Conservation (phyloP, 2,113 vertebrate genomes). For the Procavia capensis region DNA sequence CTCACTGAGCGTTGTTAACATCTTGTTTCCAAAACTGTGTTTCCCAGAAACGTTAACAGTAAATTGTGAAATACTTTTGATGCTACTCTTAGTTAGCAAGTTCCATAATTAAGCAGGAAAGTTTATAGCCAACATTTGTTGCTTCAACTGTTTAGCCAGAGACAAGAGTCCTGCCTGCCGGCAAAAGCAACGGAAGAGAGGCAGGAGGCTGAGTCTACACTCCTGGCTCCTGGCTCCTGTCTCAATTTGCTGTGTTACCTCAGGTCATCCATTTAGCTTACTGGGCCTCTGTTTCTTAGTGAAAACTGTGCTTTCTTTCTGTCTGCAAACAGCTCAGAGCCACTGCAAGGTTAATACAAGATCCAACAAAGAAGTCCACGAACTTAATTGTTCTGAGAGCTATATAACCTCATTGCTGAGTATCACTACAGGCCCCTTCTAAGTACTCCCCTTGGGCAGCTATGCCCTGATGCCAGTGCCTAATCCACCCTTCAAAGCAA, state of each 20-base stretch:
- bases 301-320: not conserved
- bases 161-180: not conserved
- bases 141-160: constrained; percentile 9
- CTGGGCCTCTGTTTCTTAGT: not conserved
- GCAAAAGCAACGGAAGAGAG: not conserved
- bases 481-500: too few relatives aligned
- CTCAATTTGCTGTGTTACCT: not conserved
- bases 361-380: too few relatives aligned
- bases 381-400: too few relatives aligned
- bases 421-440: too few relatives aligned
- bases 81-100: constrained; percentile 32
- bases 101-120: constrained; percentile 20
- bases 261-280: not conserved
- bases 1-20: not conserved
- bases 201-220: not conserved
- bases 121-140: constrained; percentile 62
- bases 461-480: too few relatives aligned
- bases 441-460: too few relatives aligned
- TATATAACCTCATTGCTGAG: too few relatives aligned
- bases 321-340: not conserved
- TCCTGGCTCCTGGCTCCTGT: not conserved
- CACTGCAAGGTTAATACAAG: not conserved
- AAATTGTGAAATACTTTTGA: constrained; percentile 56
- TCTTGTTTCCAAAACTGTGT: constrained; percentile 53
- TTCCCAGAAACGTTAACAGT: not conserved